These are phyloP conservation scores for Vulpes vulpes DNA, from an alignment of 2,113 vertebrate species.

Conservation along the genomic window DNA sequence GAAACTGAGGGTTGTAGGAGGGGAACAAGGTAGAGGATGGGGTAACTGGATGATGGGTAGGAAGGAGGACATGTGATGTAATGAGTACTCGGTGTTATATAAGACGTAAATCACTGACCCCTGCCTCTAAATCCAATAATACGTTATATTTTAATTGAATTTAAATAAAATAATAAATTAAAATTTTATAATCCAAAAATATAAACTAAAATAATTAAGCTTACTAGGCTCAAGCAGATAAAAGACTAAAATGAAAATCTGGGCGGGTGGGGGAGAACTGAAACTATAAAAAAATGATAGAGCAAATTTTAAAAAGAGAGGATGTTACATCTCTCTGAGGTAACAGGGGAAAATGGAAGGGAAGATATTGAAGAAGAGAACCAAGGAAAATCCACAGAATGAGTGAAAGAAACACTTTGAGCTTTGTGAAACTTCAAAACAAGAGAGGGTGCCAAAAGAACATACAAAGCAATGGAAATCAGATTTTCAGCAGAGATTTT, in stretches of 20 bases:
- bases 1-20: no score
- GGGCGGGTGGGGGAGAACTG: not conserved
- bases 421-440: not conserved
- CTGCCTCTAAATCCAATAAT: no score
- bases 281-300: not conserved
- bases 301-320: constrained; percentile 11
- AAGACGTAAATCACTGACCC: no score
- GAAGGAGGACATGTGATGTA: no score
- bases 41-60: no score
- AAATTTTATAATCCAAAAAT: no score
- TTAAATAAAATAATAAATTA: no score
- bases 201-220: not conserved
- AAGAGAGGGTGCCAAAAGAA: not conserved
- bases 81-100: no score
- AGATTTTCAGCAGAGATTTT: not conserved
- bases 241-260: constrained; percentile 9
- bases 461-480: not conserved
- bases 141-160: no score
- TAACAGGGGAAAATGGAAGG: not conserved
- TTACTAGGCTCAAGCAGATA: constrained; percentile 1
- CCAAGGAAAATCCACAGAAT: not conserved
- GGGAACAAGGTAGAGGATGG: no score
- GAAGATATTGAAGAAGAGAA: not conserved
- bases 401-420: not conserved
- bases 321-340: not conserved